A percentile compares a stretch with the other conserved stretches of the same genome.
These are phyloP conservation scores for Luperina testacea DNA, from an alignment of 2,888 invertebrate genomes.

Conservation along the genomic window DNA sequence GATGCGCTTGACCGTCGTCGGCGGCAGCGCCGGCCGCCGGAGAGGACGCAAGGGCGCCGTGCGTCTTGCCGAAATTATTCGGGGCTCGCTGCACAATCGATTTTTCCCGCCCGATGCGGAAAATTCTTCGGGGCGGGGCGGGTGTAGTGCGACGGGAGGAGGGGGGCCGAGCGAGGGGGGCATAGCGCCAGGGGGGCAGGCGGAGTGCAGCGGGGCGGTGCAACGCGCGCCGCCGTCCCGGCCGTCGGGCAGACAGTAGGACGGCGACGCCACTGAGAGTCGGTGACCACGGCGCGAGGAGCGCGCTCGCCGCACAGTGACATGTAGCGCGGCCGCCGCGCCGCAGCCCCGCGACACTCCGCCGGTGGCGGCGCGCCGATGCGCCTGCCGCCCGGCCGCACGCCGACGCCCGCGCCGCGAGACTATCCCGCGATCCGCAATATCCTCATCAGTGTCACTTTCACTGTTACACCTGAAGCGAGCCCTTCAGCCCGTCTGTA, in stretches of 20 bases:
- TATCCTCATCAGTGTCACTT: slow-evolving; percentile 77
- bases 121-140: slow-evolving; percentile 90
- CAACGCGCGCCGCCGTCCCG: slow-evolving; percentile 88
- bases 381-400: slow-evolving; percentile 87
- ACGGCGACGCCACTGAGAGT: slow-evolving; percentile 90
- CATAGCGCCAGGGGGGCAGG: slow-evolving; percentile 84
- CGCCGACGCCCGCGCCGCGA: slow-evolving; percentile 83
- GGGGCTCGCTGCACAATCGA: slow-evolving; percentile 90
- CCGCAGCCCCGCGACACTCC: slow-evolving; percentile 86
- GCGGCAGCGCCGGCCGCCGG: slow-evolving; percentile 66
- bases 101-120: slow-evolving; percentile 90
- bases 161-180: slow-evolving; percentile 78
- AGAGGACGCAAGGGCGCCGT: slow-evolving; percentile 89
- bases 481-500: slow-evolving; percentile 87
- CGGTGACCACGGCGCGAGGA: slow-evolving; percentile 89
- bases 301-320: slow-evolving; percentile 89
- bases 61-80: slow-evolving; percentile 90
- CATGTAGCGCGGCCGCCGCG: slow-evolving; percentile 88
- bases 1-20: slow-evolving; percentile 85
- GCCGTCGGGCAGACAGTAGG: slow-evolving; percentile 89
- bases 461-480: slow-evolving; percentile 84
- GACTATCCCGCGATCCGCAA: slow-evolving; percentile 71
- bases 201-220: slow-evolving; percentile 90
- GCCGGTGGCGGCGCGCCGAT: slow-evolving; percentile 88
- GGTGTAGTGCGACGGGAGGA: slow-evolving; percentile 81